Percentiles rank a stretch among this genome's conserved stretches.
These are phyloP conservation scores for Halcyon chelicuti DNA, from an alignment of 2,797 vertebrate species.

Conservation along the genomic window DNA sequence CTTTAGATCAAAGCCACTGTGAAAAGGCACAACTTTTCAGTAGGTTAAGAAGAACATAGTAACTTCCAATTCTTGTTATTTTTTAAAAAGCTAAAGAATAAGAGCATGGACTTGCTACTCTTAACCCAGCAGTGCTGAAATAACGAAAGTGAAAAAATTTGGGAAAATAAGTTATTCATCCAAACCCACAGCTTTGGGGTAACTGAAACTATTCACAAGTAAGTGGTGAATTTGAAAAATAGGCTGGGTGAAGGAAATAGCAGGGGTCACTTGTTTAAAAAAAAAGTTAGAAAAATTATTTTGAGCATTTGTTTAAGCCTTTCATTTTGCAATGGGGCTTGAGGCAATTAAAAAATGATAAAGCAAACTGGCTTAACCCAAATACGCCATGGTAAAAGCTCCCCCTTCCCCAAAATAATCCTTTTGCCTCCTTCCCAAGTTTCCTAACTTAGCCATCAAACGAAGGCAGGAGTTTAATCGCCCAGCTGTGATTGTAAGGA, in stretches of 20 bases:
- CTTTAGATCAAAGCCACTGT: slow-evolving; percentile 9
- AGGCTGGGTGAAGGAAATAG: background rate
- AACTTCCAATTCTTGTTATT: background rate
- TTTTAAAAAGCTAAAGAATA: background rate
- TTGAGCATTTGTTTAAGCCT: background rate
- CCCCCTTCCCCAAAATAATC: background rate
- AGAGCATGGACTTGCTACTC: background rate
- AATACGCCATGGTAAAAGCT: background rate
- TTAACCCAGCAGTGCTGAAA: background rate
- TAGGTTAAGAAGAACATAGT: background rate
- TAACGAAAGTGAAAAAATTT: background rate
- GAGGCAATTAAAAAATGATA: background rate
- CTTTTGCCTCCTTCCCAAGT: background rate
- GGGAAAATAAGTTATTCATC: background rate
- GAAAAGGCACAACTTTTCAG: background rate
- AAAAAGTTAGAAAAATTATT: background rate
- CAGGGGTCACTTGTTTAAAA: background rate
- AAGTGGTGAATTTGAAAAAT: background rate
- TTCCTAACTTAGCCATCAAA: background rate
- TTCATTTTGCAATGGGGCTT: background rate
- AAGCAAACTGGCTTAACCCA: background rate
- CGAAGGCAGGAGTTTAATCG: slow-evolving; percentile 7
- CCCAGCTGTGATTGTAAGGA: slow-evolving; percentile 24
- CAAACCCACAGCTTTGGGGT: background rate
- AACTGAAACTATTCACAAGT: background rate